These are phyloP conservation scores for Solea senegalensis DNA, from an alignment of 2,113 vertebrate genomes.

Conservation along the genomic window DNA sequence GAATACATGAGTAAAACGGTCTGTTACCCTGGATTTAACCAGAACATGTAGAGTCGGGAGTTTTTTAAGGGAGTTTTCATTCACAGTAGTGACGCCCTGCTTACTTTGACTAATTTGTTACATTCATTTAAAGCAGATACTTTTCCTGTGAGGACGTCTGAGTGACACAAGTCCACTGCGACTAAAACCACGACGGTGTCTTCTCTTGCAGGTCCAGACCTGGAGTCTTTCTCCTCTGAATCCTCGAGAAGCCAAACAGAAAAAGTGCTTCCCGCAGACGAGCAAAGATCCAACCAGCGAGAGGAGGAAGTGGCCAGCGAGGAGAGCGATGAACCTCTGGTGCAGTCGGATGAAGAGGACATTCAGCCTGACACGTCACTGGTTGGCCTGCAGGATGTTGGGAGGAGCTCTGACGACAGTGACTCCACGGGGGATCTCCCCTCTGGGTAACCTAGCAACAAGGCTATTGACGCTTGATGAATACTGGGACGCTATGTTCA, in stretches of 20 bases:
- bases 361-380: slow-evolving; percentile 88
- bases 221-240: slow-evolving; percentile 67
- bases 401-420: slow-evolving; percentile 86
- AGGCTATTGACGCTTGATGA: neutral
- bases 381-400: slow-evolving; percentile 63
- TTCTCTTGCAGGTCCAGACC: slow-evolving; percentile 81
- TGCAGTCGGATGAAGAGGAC: slow-evolving; percentile 94
- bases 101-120: too few relatives aligned
- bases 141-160: neutral
- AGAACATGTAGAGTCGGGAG: too few relatives aligned
- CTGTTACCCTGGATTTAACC: too few relatives aligned
- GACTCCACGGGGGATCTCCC: slow-evolving; percentile 75
- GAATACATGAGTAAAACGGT: too few relatives aligned
- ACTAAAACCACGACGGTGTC: neutral
- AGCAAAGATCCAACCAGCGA: slow-evolving; percentile 62
- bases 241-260: slow-evolving; percentile 70
- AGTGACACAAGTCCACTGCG: neutral
- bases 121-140: too few relatives aligned
- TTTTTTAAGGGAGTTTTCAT: too few relatives aligned
- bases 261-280: slow-evolving; percentile 57
- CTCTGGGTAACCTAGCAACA: slow-evolving; percentile 23
- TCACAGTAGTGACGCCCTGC: too few relatives aligned
- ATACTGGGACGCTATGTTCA: neutral
- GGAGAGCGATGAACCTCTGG: slow-evolving; percentile 76
- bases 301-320: slow-evolving; percentile 69